Base-by-base conservation (phyloP, 2,797 vertebrate species). In the Myripristis jacobus region DNA sequence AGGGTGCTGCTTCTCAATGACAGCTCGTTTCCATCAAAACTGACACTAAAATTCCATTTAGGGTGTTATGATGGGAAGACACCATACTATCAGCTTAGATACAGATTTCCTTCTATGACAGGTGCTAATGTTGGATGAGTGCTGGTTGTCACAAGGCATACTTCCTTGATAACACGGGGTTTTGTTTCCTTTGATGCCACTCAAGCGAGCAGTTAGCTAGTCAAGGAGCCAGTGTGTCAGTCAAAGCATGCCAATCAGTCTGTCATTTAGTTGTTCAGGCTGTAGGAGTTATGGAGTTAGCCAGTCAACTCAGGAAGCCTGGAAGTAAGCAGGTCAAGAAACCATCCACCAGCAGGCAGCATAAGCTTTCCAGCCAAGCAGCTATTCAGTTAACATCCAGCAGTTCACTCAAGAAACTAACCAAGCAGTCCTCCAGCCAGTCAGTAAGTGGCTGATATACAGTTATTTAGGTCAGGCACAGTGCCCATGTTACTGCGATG, bases 401-500 rank as follows among this genome's bases (percentile, higher is more conserved):
- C 71, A 57, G 77, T 57, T 55, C 75, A 81, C 77, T 70, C 61
- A 73, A 64, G 67, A 3, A 29, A 29, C 1, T 52, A 52, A 6
- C 15, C 24, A 25, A 25, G 24, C 66, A 75, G 67, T 78, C 41
- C 73, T 75, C 77, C 43, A 67, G 59, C 53, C 68, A 61, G 15
- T 58, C 62, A 48, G 36, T 76, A 60, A 80, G 70, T 60, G 57
- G 75, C 46, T 75, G 67, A 85, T 89, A 86, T 75, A 53, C 59
- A 90, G 81, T 81, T 87, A 87, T 90, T 90, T 87, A 80, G 86
- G 84, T 86, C 75, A 82, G 83, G 77, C 83, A 60, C 34, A 34
- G 62, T 63, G 87, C 82, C 90, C 87, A 46, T 62, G 19, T 55
- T 47, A 50, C 68, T 66, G 62, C 74, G 63, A 82, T 75, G 31